Evolutionary conservation across 2,113 vertebrate species (phyloP).

Genomic region (Echinops telfairi): DNA sequence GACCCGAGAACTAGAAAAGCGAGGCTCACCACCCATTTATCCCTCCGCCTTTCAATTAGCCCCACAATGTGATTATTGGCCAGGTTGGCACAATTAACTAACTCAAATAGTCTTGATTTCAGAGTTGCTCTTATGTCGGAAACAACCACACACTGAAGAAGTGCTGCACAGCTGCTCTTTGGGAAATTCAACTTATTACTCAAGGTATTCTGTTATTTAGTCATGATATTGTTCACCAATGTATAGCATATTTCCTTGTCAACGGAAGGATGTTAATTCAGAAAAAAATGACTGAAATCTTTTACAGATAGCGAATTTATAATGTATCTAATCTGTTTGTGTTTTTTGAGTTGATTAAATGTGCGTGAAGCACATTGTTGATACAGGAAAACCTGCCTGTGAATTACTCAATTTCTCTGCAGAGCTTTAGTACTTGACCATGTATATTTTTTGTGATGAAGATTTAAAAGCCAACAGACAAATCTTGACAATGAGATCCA

Average conservation of each 20-base stretch:
- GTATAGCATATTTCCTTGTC: conserved; percentile 50
- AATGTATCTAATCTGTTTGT: conserved; percentile 84
- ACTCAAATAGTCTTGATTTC: too few species aligned
- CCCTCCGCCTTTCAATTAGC: too few species aligned
- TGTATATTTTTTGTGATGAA: conserved; percentile 72
- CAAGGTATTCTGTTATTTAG: conserved; percentile 57
- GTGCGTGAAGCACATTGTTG: conserved; percentile 70
- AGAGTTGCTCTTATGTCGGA: not conserved
- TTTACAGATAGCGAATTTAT: conserved; percentile 67
- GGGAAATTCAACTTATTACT: conserved; percentile 50
- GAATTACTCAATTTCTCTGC: conserved; percentile 82
- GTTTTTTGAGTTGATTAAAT: conserved; percentile 85
- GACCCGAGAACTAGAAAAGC: too few species aligned
- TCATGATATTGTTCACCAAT: conserved; percentile 21
- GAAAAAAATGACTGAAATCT: conserved; percentile 71
- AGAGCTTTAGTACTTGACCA: conserved; percentile 74
- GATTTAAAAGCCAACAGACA: conserved; percentile 84
- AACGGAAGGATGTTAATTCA: conserved; percentile 53
- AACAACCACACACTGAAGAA: not conserved
- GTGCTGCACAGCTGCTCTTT: not conserved
- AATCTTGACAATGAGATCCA: conserved; percentile 80
- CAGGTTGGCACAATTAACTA: too few species aligned
- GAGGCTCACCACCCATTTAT: too few species aligned
- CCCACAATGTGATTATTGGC: too few species aligned
- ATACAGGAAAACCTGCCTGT: conserved; percentile 80